Evolutionary conservation across 2,797 vertebrate genomes (phyloP).

Genomic region (Enteromius treurensis): DNA sequence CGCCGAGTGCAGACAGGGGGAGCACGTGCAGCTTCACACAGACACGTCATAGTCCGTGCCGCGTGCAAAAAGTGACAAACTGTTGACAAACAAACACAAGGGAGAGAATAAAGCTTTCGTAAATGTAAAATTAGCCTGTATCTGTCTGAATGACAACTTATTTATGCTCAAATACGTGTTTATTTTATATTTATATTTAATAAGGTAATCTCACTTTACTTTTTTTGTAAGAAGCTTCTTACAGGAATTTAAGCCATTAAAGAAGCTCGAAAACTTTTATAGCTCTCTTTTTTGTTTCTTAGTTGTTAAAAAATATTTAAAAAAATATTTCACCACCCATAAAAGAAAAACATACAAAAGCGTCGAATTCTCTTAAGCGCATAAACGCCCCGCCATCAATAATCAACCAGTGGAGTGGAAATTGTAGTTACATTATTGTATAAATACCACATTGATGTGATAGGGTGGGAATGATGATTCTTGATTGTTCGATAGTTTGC

Average conservation of each 20-base stretch:
- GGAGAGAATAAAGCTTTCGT: not conserved
- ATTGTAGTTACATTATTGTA: slow-evolving; percentile 11
- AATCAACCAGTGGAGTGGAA: not conserved
- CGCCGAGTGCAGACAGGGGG: slow-evolving; percentile 39
- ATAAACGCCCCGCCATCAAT: not conserved
- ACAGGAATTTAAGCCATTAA: not conserved
- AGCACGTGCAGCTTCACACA: not conserved
- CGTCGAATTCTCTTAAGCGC: not conserved
- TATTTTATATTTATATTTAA: not conserved
- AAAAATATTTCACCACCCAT: not conserved
- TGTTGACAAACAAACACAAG: not conserved
- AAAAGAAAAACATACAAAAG: not conserved
- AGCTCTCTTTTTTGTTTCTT: not conserved
- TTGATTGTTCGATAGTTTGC: slow-evolving; percentile 55
- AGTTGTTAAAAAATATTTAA: not conserved
- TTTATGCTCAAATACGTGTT: not conserved
- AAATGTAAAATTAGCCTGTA: not conserved
- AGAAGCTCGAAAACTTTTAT: not conserved
- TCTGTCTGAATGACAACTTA: not conserved
- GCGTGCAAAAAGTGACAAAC: slow-evolving; percentile 34
- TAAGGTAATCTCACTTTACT: not conserved
- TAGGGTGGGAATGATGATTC: not conserved
- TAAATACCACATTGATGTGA: not conserved
- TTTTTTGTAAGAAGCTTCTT: not conserved
- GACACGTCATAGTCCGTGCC: not conserved